Conservation (phyloP, 2,113 vertebrate species). For the Oceanites oceanicus region DNA sequence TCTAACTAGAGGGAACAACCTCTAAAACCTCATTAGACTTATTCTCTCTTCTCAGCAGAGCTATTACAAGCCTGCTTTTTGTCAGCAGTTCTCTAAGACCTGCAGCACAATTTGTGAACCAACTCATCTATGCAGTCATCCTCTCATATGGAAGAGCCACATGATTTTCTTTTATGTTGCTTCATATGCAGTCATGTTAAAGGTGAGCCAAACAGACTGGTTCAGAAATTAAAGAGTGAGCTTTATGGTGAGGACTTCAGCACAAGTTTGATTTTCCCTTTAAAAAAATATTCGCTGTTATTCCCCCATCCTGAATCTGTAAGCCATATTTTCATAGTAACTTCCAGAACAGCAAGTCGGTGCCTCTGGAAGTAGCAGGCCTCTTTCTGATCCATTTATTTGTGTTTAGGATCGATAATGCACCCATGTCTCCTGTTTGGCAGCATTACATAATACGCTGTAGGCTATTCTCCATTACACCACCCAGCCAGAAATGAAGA, state of each 20-base stretch:
- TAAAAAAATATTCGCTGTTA: background rate
- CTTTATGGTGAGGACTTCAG: background rate
- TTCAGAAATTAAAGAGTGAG: conserved; percentile 59
- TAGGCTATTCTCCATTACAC: conserved; percentile 36
- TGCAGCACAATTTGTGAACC: conserved; percentile 22
- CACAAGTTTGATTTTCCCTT: background rate
- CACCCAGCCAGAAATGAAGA: background rate
- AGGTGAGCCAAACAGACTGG: conserved; percentile 48
- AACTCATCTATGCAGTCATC: conserved; percentile 46
- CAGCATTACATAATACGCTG: background rate
- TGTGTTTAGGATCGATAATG: background rate
- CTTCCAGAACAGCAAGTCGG: background rate
- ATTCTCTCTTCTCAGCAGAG: conserved; percentile 20
- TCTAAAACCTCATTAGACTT: conserved; percentile 7
- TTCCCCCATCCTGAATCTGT: background rate
- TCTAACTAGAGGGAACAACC: background rate
- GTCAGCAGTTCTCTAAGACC: conserved; percentile 52
- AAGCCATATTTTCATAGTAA: background rate
- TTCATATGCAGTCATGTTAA: conserved; percentile 12
- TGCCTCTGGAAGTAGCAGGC: background rate
- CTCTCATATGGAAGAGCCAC: conserved; percentile 12
- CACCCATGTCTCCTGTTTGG: background rate
- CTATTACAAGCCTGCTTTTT: conserved; percentile 37
- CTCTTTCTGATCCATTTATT: background rate
- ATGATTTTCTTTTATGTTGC: conserved; percentile 59